phyloP scores from a whole-genome alignment of 53 echinoderm and acorn worm genomes.

The Paracentrotus lividus region DNA sequence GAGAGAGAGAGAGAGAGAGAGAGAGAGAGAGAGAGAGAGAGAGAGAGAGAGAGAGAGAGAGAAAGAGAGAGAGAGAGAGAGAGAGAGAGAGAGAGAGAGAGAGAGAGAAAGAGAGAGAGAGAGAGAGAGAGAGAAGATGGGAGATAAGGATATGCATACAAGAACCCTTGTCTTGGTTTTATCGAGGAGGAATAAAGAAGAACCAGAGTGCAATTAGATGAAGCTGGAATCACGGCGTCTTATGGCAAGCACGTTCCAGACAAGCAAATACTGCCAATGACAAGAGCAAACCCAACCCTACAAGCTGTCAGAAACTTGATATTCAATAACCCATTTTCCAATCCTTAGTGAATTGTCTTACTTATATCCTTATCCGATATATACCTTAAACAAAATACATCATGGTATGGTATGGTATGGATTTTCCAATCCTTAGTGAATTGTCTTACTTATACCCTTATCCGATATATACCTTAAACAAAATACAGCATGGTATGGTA shows the following conservation, averaged over 20 bases:
- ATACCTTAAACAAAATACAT: not conserved
- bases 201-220: conserved; percentile 7
- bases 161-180: not conserved
- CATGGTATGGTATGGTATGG: too few relatives aligned
- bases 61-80: not conserved
- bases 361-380: not conserved
- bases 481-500: not conserved
- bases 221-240: conserved; percentile 43
- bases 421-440: conserved; percentile 4
- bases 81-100: not conserved
- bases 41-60: not conserved
- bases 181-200: not conserved
- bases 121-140: not conserved
- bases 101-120: not conserved
- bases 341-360: not conserved
- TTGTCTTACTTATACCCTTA: not conserved
- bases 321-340: conserved; percentile 39
- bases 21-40: not conserved
- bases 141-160: not conserved
- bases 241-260: conserved; percentile 54
- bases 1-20: not conserved
- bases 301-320: conserved; percentile 49
- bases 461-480: not conserved
- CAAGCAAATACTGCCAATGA: conserved; percentile 39
- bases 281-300: not conserved